Conservation (phyloP, 2,113 vertebrate genomes). For the Mus pahari region DNA sequence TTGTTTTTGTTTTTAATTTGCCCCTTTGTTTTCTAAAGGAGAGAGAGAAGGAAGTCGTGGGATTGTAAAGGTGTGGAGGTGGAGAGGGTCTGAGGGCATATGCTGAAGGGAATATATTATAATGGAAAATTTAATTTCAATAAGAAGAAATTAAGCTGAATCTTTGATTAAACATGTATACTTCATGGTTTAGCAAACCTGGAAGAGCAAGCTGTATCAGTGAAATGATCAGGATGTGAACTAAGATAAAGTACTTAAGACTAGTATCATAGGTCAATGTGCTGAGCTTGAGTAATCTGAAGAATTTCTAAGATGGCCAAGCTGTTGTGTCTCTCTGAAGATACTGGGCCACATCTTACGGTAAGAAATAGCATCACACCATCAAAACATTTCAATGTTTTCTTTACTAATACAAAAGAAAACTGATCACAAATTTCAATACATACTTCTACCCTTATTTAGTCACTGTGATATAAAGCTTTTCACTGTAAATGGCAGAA, state of each 20-base stretch:
- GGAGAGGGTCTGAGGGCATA: too few species aligned
- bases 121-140: not conserved
- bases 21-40: not conserved
- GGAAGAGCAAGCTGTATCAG: not conserved
- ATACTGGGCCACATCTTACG: conserved; percentile 1
- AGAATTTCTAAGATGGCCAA: not conserved
- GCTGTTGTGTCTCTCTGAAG: not conserved
- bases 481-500: not conserved
- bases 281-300: not conserved
- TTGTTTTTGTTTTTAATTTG: not conserved
- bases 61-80: not conserved
- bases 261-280: not conserved
- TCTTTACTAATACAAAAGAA: not conserved
- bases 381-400: not conserved
- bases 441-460: not conserved
- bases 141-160: not conserved
- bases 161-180: not conserved
- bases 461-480: not conserved
- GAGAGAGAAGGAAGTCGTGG: not conserved
- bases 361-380: not conserved
- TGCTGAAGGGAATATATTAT: not conserved
- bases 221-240: not conserved
- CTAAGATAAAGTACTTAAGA: not conserved
- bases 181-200: not conserved
- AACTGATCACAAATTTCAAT: conserved; percentile 6